Evolutionary conservation across 2,888 invertebrate species (phyloP).

Genomic region (Leptinotarsa rubiginosa): DNA sequence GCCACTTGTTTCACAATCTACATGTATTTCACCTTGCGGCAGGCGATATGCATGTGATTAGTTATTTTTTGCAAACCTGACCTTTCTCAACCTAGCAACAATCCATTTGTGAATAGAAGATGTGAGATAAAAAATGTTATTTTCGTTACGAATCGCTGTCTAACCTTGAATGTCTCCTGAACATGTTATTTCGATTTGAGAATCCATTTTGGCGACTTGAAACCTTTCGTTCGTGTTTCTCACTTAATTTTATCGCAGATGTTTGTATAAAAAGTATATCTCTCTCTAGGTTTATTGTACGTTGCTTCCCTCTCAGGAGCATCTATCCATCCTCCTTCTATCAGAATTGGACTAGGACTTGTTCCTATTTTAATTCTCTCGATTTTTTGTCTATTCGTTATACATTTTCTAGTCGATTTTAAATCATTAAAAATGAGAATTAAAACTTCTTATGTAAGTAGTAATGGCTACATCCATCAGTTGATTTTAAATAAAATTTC

Average conservation of each 20-base stretch:
- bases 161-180: slow-evolving; percentile 27
- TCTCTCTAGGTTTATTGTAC: too few relatives aligned
- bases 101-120: slow-evolving; percentile 15
- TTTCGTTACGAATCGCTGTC: slow-evolving; percentile 17
- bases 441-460: too few relatives aligned
- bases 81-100: slow-evolving; percentile 38
- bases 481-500: too few relatives aligned
- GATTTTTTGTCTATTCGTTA: too few relatives aligned
- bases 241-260: neutral
- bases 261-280: neutral
- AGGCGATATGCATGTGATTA: neutral
- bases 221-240: neutral
- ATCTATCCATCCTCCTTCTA: too few relatives aligned
- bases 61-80: slow-evolving; percentile 34
- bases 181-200: slow-evolving; percentile 17
- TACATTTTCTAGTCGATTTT: too few relatives aligned
- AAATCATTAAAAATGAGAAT: too few relatives aligned
- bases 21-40: slow-evolving; percentile 20
- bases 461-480: too few relatives aligned
- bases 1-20: slow-evolving; percentile 1
- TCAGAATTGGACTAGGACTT: too few relatives aligned
- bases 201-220: neutral
- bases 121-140: slow-evolving; percentile 24
- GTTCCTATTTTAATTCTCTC: too few relatives aligned
- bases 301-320: too few relatives aligned